Evolutionary conservation across 2,888 invertebrate genomes (phyloP), one percentile per base, ranked within the genome.

Genomic region (Drosophila conformis): DNA sequence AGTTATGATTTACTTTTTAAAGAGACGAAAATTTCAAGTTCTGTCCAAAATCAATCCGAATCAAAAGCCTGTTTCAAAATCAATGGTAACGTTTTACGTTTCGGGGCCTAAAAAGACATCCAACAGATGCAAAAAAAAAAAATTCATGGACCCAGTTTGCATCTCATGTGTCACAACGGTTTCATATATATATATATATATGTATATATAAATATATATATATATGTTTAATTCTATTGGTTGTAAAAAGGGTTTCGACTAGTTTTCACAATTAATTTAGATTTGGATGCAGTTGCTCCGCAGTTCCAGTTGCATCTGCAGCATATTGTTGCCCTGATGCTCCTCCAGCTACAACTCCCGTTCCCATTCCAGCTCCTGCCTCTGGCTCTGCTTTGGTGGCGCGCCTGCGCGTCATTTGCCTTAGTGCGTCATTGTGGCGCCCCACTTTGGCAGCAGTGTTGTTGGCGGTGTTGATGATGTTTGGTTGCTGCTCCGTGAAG

Each of bases 401-500:
- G 52, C 84, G 83, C 59, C 76, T 83, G 61, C 88, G 87, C 35
- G 69, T 48, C 57, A 27, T 51, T 42, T 65, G 60, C 35, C 42
- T 40, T 25, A n/a, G 35, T 11, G n/a, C 33, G n/a, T 53, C 36
- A 31, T 59, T 69, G 11, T 10, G 42, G 29, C 36, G 36, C 53
- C 46, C 46, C 21, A 49, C 7, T 48, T 38, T 36, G 29, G 46
- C 36, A 18, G 52, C 1, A 2, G 58, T 46, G 46, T 15, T 46
- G 21, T 13, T 46, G 42, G 13, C 2, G 46, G 46, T 46, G 21
- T 21, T 46, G 15, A 25, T 13, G 21, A 21, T n/a, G 31, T 40
- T 4, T 7, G 35, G 33, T 10, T 51, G 56, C 2, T 57, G 52
- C 2, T 81, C 89, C 21, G 67, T 80, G 46, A 97, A 94, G 93